Evolutionary conservation across 2,888 invertebrate species (phyloP), one percentile per base, ranked within the genome.

Genomic region (Silvanus unidentatus): DNA sequence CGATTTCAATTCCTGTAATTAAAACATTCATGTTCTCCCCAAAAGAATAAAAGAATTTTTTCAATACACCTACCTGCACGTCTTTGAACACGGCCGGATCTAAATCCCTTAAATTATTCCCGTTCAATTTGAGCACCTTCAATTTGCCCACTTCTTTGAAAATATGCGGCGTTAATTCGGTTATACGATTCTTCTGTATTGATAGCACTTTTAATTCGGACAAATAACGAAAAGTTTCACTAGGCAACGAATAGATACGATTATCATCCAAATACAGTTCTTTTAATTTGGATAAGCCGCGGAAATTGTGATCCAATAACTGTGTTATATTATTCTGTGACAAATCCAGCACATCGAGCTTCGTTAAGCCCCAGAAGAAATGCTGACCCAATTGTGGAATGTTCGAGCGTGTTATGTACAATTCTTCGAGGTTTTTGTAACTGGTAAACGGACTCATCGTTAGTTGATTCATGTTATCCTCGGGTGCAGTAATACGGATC

Each of bases 1-100:
- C 49, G 78, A 72, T 64, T 77, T 77, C 50, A 90, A 73, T 57
- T 83, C 81, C 77, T 86, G 80, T 49, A 80, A 78, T 8, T 32
- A n/a, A n/a, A 22, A 22, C 22, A 8, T 22, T 22, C 8, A 22
- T 8, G 8, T 22, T 22, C 8, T 22, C 22, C 4, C 3, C 3
- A 5, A 22, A 22, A 22, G 22, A 3, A 8, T 3, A 22, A 22
- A 5, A 5, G 8, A 22, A 22, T 5, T 22, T 8, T 22, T 3
- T 3, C 3, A 22, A 22, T 22, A 8, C 8, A 8, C 22, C 70
- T 70, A 80, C 80, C 73, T 75, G 73, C 47, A 80, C 73, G 71
- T 87, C 86, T 64, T 81, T 82, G 68, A 87, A 86, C 16, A 85
- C 84, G 72, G 88, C 88, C 10, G 88, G 86, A 61, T 82, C 81